Evolutionary conservation across 2,113 vertebrate genomes (phyloP), one percentile per base, ranked within the genome.

Genomic region (Aplodontia rufa): DNA sequence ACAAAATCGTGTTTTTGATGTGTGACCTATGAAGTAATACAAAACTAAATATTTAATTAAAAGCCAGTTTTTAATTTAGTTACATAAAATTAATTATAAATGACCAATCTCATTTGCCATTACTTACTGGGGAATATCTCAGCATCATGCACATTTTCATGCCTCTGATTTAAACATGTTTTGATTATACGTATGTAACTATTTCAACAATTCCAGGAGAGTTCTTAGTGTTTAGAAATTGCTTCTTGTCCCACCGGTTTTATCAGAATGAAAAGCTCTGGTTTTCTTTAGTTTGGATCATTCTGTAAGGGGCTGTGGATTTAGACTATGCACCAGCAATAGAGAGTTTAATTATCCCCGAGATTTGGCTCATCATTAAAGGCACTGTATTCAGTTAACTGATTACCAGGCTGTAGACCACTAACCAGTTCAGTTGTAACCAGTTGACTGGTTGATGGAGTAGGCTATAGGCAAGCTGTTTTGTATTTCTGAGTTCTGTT

Each of bases 141-240:
- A 20, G 40, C 11, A 62, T 51, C 40, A 42, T 40, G n/a, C n/a
- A 4, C 19, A 53, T 58, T 86, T 95, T 79, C 32, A 8, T 83
- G 55, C 45, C n/a, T 91, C 0, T 72, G 82, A 91, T 93, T 88
- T 83, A 89, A 62, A 76, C 47, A 32, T 42, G n/a, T 72, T 92
- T 95, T n/a, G 10, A 0, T 66, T 95, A 42, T 84, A 47, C 30
- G 62, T 85, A 62, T 79, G 51, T 85, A 79, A 87, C 40, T 12
- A 82, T 83, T 92, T 95, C 13, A 86, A 40, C 64, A 62, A 76
- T 96, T 96, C 51, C 37, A 90, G 91, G 78, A 94, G 94, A 96
- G 93, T 66, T 24, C 19, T 74, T 84, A 40, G 32, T 51, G 20
- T 45, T 94, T 75, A 92, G 81, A 96, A 91, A 47, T 45, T 69